Evolutionary conservation across 2,797 vertebrate species (phyloP).

Genomic region (Rhincodon typus): DNA sequence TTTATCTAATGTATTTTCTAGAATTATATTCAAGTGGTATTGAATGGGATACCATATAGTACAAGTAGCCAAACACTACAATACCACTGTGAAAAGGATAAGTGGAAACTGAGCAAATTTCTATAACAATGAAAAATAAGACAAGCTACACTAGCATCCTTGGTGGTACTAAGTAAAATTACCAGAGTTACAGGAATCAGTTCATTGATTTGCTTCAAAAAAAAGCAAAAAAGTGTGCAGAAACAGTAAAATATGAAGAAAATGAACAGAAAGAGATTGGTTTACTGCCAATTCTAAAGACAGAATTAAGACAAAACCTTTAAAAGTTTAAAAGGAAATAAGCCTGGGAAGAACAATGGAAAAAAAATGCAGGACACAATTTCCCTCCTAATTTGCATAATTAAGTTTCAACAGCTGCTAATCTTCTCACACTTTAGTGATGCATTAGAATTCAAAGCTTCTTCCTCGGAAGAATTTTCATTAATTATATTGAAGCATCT

Average conservation of each 20-base stretch:
- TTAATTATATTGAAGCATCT: neutral
- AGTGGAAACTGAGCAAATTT: neutral
- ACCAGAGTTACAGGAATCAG: neutral
- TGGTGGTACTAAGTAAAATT: neutral
- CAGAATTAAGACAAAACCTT: neutral
- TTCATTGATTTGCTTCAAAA: neutral
- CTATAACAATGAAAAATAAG: neutral
- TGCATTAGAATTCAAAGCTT: neutral
- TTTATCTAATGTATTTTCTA: neutral
- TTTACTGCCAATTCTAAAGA: neutral
- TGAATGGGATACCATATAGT: neutral
- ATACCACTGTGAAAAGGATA: neutral
- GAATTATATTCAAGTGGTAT: neutral
- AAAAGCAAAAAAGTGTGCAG: neutral
- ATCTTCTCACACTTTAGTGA: neutral
- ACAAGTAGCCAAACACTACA: neutral
- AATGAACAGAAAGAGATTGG: neutral
- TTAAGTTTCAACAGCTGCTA: neutral
- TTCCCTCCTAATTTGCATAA: neutral
- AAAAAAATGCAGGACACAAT: neutral
- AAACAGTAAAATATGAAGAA: neutral
- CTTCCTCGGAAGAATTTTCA: neutral
- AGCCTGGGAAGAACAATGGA: neutral
- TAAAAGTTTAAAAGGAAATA: neutral
- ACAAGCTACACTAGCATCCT: neutral